Evolutionary conservation across 2,797 vertebrate genomes (phyloP).

Genomic region (Melanotaenia maccullochi): DNA sequence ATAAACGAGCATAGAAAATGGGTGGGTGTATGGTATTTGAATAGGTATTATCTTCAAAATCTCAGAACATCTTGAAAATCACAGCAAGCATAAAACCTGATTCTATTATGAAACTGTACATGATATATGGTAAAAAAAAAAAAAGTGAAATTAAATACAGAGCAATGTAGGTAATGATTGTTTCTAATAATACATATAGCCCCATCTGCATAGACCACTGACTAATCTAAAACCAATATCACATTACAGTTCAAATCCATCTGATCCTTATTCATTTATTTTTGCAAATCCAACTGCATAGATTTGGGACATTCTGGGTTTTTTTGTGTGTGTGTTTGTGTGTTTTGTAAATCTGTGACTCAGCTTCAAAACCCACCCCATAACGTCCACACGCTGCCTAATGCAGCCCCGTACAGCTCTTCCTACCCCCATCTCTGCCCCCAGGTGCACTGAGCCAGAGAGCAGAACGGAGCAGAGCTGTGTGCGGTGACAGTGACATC

Average conservation of each 20-base stretch:
- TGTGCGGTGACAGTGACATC: constrained; percentile 82
- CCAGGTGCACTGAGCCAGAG: constrained; percentile 73
- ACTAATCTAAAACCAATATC: constrained; percentile 55
- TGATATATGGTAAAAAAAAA: constrained; percentile 19
- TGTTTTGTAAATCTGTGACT: constrained; percentile 3
- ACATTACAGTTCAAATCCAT: constrained; percentile 43
- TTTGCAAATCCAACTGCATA: constrained; percentile 34
- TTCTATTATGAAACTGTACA: constrained; percentile 12
- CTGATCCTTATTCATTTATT: constrained; percentile 47
- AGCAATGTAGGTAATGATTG: constrained; percentile 6
- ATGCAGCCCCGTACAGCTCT: constrained; percentile 29
- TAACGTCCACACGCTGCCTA: constrained; percentile 31
- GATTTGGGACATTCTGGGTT: constrained; percentile 10
- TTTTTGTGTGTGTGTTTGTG: not conserved
- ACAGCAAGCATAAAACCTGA: constrained; percentile 17
- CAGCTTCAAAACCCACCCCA: constrained; percentile 22
- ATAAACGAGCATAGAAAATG: not conserved
- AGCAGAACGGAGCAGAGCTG: constrained; percentile 72
- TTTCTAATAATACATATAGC: constrained; percentile 12
- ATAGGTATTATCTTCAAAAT: constrained; percentile 33
- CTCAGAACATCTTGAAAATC: constrained; percentile 22
- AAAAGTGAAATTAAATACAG: constrained; percentile 14
- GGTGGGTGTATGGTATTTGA: not conserved
- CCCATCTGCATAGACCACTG: constrained; percentile 25
- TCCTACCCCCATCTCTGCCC: constrained; percentile 49